Evolutionary conservation across 1,140 invertebrate species (phyloP).

Genomic region (Drosophila ohnishii): DNA sequence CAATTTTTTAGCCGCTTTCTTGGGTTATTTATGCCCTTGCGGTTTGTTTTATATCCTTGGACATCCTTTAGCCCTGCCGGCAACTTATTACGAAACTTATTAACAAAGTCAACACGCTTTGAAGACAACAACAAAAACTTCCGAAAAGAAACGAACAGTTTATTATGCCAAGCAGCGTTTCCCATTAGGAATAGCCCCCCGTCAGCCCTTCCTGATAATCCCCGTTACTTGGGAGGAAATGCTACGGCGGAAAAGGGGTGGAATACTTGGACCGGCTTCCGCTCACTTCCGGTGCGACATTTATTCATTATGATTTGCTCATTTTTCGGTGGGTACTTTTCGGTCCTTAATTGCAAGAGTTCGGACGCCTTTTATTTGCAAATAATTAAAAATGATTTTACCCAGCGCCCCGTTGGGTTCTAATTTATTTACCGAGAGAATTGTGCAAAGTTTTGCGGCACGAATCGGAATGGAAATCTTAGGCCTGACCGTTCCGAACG

Average conservation of each 20-base stretch:
- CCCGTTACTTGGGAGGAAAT: constrained; percentile 65
- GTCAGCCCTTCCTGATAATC: constrained; percentile 29
- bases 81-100: constrained; percentile 80
- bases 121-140: constrained; percentile 28
- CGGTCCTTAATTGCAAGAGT: constrained; percentile 66
- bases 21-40: constrained; percentile 64
- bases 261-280: constrained; percentile 61
- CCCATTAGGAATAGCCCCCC: constrained; percentile 53
- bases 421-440: constrained; percentile 70
- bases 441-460: constrained; percentile 55
- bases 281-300: constrained; percentile 77
- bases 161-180: constrained; percentile 75
- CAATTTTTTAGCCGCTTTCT: constrained; percentile 53
- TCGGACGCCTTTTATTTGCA: constrained; percentile 68
- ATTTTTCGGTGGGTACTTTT: constrained; percentile 56
- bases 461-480: constrained; percentile 39
- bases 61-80: constrained; percentile 36
- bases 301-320: constrained; percentile 82
- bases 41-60: constrained; percentile 52
- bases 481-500: constrained; percentile 6
- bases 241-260: constrained; percentile 30
- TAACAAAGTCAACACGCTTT: constrained; percentile 78
- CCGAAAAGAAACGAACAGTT: constrained; percentile 46
- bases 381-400: constrained; percentile 75
- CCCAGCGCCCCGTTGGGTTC: constrained; percentile 16